phyloP scores from a whole-genome alignment of 2,113 vertebrate genomes.

The Dipodomys ordii region DNA sequence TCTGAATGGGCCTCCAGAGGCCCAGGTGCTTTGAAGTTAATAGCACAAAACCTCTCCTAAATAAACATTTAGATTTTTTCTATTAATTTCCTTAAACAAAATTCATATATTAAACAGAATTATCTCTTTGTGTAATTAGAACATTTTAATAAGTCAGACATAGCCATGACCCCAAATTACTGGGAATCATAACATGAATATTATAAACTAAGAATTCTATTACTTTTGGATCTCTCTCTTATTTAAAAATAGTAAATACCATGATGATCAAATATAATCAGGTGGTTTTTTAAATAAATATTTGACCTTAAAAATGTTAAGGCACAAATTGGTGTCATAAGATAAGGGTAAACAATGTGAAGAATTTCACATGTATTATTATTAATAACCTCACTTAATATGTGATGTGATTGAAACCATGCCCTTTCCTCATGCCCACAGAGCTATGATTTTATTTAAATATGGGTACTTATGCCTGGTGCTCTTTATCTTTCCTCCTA shows the following conservation, averaged over 20 bases:
- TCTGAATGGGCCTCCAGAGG: not conserved
- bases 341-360: not conserved
- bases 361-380: not conserved
- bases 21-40: conserved; percentile 17
- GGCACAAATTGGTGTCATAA: not conserved
- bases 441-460: not conserved
- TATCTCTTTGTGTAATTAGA: not conserved
- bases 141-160: not conserved
- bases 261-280: not conserved
- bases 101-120: not conserved
- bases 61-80: conserved; percentile 39
- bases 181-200: not conserved
- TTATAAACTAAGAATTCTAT: not conserved
- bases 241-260: not conserved
- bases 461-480: not conserved
- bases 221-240: not conserved
- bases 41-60: conserved; percentile 8
- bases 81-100: conserved; percentile 42
- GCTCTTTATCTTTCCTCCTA: not conserved
- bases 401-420: not conserved
- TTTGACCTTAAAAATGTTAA: not conserved
- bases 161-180: not conserved
- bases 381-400: not conserved
- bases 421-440: not conserved
- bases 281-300: not conserved